Evolutionary conservation across 1,140 invertebrate species (phyloP).

Genomic region (Centruroides vittatus): DNA sequence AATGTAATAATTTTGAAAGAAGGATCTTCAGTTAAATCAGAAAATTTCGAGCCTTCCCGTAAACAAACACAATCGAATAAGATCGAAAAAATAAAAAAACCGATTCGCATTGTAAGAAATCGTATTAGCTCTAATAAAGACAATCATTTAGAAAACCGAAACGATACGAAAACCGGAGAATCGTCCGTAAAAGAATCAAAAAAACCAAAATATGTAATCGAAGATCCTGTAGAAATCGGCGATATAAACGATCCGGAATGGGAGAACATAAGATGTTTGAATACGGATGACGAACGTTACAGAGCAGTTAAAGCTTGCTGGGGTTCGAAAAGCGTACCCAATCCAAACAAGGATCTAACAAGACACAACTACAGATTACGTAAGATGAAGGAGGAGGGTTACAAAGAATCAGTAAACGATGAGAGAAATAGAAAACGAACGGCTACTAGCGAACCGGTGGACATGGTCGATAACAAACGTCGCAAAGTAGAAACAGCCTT

Average conservation of each 20-base stretch:
- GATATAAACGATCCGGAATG: slow-evolving; percentile 14
- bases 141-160: too few relatives aligned
- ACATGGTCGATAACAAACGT: neutral
- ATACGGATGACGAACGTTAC: slow-evolving; percentile 15
- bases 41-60: too few relatives aligned
- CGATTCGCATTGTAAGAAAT: too few relatives aligned
- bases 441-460: neutral
- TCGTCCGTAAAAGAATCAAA: too few relatives aligned
- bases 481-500: neutral
- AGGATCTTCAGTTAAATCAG: too few relatives aligned
- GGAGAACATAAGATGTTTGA: slow-evolving; percentile 8
- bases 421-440: slow-evolving; percentile 1
- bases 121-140: too few relatives aligned
- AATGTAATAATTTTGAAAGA: too few relatives aligned
- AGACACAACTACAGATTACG: slow-evolving; percentile 3
- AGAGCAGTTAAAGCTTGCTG: slow-evolving; percentile 9
- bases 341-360: slow-evolving; percentile 14
- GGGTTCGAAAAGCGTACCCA: slow-evolving; percentile 8
- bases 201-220: too few relatives aligned
- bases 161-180: too few relatives aligned
- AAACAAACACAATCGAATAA: too few relatives aligned
- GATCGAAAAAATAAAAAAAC: too few relatives aligned
- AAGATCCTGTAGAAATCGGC: slow-evolving; percentile 4
- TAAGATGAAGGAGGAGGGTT: neutral
- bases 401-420: neutral